phyloP scores from a whole-genome alignment of 2,113 vertebrate species.

The Elgaria multicarinata region DNA sequence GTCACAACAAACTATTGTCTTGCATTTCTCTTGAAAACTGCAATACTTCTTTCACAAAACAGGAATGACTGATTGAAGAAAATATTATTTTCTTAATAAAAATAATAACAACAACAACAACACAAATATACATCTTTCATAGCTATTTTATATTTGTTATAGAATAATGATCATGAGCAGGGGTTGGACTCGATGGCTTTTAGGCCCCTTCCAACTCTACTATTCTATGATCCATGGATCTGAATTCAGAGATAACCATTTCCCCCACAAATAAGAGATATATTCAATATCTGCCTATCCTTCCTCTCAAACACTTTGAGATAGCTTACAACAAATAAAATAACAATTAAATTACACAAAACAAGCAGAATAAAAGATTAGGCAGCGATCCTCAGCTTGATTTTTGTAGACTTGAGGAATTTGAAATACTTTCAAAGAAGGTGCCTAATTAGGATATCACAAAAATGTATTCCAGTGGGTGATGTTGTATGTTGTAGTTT shows the following conservation, averaged over 20 bases:
- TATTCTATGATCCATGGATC: neutral
- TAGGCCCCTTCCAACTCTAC: no score
- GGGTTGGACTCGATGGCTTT: no score
- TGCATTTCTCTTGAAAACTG: conserved; percentile 57
- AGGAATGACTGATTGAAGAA: conserved; percentile 21
- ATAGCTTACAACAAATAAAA: neutral
- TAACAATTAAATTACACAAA: neutral
- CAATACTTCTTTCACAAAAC: conserved; percentile 18
- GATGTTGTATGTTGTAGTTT: neutral
- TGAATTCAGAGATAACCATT: neutral
- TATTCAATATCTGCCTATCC: neutral
- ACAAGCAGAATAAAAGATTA: neutral
- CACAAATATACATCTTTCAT: neutral
- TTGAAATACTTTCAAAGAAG: neutral
- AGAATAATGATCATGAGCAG: neutral
- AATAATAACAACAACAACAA: neutral
- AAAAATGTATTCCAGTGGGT: neutral
- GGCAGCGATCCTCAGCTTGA: neutral
- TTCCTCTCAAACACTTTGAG: neutral
- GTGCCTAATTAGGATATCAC: neutral
- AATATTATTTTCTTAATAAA: neutral
- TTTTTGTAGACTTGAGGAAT: neutral
- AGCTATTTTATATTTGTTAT: neutral
- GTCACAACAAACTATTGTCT: conserved; percentile 33
- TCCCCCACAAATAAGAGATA: neutral